phyloP scores from a whole-genome alignment of 1,140 invertebrate species.

The Philopotamus ludificatus region DNA sequence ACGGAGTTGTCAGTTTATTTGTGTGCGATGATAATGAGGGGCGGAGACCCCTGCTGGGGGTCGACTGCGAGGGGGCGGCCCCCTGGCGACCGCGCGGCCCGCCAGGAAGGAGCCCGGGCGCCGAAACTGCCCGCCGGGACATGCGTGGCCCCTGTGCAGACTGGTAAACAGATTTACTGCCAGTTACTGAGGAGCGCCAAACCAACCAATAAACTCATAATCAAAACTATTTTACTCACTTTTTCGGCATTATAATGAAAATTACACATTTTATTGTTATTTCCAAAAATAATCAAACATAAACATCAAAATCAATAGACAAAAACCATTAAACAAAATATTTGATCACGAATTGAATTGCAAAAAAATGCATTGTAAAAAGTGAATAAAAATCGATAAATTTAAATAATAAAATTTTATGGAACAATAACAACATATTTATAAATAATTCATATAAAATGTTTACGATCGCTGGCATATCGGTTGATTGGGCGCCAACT shows the following conservation, averaged over 20 bases:
- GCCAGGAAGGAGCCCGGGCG: slow-evolving; percentile 11
- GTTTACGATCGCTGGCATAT: not conserved
- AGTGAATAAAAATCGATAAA: too few species aligned
- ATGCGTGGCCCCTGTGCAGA: not conserved
- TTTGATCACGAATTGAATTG: too few species aligned
- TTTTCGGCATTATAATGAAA: too few species aligned
- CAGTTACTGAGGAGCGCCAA: not conserved
- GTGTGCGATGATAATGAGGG: slow-evolving; percentile 8
- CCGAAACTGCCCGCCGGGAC: slow-evolving; percentile 18
- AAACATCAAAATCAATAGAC: too few species aligned
- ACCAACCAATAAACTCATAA: too few species aligned
- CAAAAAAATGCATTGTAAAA: too few species aligned
- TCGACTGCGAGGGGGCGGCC: too few species aligned
- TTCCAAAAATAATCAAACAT: too few species aligned
- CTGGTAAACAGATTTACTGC: not conserved
- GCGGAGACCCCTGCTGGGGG: not conserved
- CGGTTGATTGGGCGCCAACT: slow-evolving; percentile 6
- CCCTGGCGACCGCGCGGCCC: slow-evolving; percentile 11
- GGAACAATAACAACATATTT: not conserved
- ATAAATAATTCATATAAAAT: not conserved
- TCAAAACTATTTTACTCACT: too few species aligned
- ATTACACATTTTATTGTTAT: too few species aligned
- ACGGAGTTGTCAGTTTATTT: not conserved
- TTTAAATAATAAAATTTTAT: too few species aligned
- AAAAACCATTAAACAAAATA: too few species aligned